These are phyloP conservation scores for Heliconius eleuchia DNA, from an alignment of 1,140 invertebrate genomes.

Conservation along the genomic window DNA sequence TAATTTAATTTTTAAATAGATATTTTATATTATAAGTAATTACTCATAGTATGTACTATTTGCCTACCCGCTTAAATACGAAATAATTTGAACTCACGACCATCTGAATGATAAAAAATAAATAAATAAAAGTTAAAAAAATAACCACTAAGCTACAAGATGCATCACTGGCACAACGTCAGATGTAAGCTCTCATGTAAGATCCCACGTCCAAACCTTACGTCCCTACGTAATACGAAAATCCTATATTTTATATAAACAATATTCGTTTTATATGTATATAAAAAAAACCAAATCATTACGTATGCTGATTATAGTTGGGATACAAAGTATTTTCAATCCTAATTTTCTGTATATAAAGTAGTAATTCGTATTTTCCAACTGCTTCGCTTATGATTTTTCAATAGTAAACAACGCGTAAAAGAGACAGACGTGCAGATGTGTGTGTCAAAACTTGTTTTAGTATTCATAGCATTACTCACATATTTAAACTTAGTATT, in stretches of 20 bases:
- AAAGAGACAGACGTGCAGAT: not conserved
- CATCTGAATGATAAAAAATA: too few relatives aligned
- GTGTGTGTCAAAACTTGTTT: conserved; percentile 31
- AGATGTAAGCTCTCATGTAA: not conserved
- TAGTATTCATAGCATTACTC: conserved; percentile 32
- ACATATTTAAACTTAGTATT: conserved; percentile 48
- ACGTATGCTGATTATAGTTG: not conserved
- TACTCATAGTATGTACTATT: too few relatives aligned
- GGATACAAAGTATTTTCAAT: not conserved
- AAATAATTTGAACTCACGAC: too few relatives aligned
- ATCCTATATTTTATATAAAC: not conserved
- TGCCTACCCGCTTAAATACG: too few relatives aligned
- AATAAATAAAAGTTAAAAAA: too few relatives aligned
- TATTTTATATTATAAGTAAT: too few relatives aligned
- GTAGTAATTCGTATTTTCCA: not conserved
- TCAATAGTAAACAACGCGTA: not conserved
- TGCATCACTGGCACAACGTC: not conserved
- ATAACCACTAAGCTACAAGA: not conserved
- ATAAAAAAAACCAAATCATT: not conserved
- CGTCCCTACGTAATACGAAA: conserved; percentile 1
- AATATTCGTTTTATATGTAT: not conserved
- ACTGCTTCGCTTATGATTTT: not conserved
- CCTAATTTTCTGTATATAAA: not conserved
- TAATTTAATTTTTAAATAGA: too few relatives aligned
- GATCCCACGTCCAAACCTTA: not conserved